These are phyloP conservation scores for Cyanocitta stelleri DNA, from an alignment of 2,113 vertebrate genomes.

Conservation along the genomic window DNA sequence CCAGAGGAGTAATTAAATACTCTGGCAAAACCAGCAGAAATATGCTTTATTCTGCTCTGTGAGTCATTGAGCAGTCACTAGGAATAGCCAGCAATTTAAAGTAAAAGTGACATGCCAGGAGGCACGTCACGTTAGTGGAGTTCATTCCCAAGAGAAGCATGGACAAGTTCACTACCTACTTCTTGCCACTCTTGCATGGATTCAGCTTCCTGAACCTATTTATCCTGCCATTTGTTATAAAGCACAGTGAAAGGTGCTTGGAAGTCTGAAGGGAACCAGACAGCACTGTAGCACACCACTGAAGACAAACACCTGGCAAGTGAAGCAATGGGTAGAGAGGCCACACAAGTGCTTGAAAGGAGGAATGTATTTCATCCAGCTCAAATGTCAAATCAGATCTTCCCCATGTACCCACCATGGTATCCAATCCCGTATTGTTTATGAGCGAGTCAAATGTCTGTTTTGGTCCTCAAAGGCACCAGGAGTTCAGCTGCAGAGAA, in stretches of 20 bases:
- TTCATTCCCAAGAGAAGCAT: neutral
- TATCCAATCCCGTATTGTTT: neutral
- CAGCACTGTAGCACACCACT: neutral
- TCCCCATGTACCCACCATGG: neutral
- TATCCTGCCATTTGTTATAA: neutral
- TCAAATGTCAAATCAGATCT: neutral
- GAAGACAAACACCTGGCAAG: neutral
- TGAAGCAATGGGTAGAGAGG: neutral
- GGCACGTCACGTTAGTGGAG: neutral
- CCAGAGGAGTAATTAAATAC: neutral
- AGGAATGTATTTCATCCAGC: fast-evolving
- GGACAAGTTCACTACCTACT: neutral
- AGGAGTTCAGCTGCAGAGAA: neutral
- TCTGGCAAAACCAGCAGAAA: neutral
- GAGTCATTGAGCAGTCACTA: neutral
- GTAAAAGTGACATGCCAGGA: neutral
- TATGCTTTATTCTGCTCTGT: neutral
- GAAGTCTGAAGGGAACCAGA: neutral
- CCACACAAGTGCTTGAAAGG: neutral
- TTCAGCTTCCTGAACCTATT: neutral
- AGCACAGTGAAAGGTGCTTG: neutral
- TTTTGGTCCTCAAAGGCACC: neutral
- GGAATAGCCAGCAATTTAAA: neutral
- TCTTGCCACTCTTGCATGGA: neutral
- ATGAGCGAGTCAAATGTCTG: neutral